A percentile compares a stretch with the other conserved stretches of the same genome.
phyloP scores from a whole-genome alignment of 2,797 vertebrate species.

The Lepilemur septentrionalis region DNA sequence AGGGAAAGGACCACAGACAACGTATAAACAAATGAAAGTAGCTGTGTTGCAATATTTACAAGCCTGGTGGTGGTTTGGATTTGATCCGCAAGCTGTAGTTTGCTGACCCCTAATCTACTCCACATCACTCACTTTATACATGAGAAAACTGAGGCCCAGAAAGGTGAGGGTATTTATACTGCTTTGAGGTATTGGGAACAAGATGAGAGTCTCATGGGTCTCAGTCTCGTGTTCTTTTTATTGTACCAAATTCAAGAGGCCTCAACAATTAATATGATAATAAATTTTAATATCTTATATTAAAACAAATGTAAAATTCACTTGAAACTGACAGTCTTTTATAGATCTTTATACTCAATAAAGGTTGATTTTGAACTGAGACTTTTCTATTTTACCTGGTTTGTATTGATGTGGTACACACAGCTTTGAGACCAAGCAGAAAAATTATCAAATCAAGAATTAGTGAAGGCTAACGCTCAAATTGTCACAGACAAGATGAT shows the following conservation, averaged over 20 bases:
- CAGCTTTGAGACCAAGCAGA: background rate
- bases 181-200: background rate
- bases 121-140: background rate
- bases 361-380: background rate
- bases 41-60: background rate
- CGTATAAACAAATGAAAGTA: background rate
- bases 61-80: background rate
- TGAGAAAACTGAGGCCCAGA: background rate
- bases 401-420: background rate
- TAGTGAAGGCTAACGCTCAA: background rate
- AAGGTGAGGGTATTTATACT: background rate
- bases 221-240: background rate
- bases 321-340: background rate
- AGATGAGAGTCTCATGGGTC: background rate
- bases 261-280: background rate
- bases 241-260: background rate
- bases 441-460: constrained; percentile 4
- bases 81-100: background rate
- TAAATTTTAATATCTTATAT: background rate
- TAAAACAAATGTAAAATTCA: constrained; percentile 24
- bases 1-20: background rate
- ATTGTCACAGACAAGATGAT: constrained; percentile 41
- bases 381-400: background rate
- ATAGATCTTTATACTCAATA: background rate
- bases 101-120: background rate